phyloP scores from a whole-genome alignment of 2,797 vertebrate species.

The Smutsia temminckii region DNA sequence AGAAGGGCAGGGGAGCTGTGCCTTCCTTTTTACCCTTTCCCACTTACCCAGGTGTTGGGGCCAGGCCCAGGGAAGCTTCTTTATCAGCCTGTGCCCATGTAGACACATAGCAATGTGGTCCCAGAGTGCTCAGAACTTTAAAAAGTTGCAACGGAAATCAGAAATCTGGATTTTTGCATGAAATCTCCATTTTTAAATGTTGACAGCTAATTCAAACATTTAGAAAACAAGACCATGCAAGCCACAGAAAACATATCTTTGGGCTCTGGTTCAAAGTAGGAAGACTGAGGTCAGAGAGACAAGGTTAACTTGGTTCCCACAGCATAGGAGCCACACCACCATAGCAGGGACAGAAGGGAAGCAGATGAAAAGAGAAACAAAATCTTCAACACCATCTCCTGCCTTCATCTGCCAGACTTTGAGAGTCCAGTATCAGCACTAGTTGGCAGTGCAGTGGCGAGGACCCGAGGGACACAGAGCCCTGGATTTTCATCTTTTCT shows the following conservation, averaged over 20 bases:
- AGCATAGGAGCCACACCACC: no score
- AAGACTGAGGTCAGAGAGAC: not conserved
- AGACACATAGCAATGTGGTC: not conserved
- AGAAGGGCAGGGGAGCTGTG: not conserved
- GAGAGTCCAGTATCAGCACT: not conserved
- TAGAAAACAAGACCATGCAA: not conserved
- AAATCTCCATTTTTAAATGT: conserved; percentile 4
- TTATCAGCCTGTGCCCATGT: not conserved
- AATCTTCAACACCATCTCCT: not conserved
- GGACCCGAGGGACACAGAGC: not conserved
- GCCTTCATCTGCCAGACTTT: not conserved
- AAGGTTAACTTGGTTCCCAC: not conserved
- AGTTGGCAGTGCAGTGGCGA: not conserved
- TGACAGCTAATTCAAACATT: not conserved
- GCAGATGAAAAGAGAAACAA: not conserved
- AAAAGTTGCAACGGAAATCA: not conserved
- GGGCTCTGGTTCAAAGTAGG: not conserved
- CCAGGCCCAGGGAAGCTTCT: not conserved
- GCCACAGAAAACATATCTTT: not conserved
- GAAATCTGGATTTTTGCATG: not conserved
- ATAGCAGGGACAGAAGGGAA: not conserved
- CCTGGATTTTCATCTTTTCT: not conserved
- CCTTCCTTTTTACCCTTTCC: not conserved
- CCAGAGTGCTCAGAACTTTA: not conserved
- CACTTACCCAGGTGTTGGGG: not conserved